Conservation (phyloP, 2,888 invertebrate genomes). For the Priocnemis perturbator region DNA sequence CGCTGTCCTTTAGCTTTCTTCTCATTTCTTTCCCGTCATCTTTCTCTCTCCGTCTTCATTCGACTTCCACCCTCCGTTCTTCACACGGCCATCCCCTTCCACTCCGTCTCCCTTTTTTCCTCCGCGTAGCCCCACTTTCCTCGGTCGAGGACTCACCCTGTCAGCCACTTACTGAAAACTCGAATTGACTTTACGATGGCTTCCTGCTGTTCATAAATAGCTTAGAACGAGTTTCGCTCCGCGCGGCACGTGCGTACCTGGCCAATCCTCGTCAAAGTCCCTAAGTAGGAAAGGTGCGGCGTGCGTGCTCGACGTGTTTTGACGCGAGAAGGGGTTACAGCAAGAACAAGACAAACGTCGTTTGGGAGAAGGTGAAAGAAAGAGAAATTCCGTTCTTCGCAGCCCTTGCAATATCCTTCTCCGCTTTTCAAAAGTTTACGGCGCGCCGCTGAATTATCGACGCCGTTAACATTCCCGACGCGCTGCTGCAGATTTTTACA, state of each 20-base stretch:
- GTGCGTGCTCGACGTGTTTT: not conserved
- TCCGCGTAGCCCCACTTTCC: slow-evolving; percentile 20
- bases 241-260: slow-evolving; percentile 28
- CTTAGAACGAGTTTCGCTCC: slow-evolving; percentile 36
- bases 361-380: no score
- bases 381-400: not conserved
- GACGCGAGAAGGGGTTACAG: no score
- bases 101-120: slow-evolving; percentile 29
- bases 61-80: not conserved
- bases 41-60: slow-evolving; percentile 5
- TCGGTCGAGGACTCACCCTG: slow-evolving; percentile 32
- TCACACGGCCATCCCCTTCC: not conserved
- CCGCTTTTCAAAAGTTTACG: no score
- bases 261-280: slow-evolving; percentile 34
- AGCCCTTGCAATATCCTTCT: no score
- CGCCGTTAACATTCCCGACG: no score
- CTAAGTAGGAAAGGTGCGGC: slow-evolving; percentile 27
- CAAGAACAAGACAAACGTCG: no score
- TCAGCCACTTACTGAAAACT: slow-evolving; percentile 40
- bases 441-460: no score
- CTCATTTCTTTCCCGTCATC: slow-evolving; percentile 14
- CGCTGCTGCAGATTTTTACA: no score
- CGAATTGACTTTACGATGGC: slow-evolving; percentile 43
- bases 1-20: no score
- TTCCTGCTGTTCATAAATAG: slow-evolving; percentile 42